Evolutionary conservation across 1,140 invertebrate genomes (phyloP), one percentile per base, ranked within the genome.

Genomic region (Diabrotica undecimpunctata): DNA sequence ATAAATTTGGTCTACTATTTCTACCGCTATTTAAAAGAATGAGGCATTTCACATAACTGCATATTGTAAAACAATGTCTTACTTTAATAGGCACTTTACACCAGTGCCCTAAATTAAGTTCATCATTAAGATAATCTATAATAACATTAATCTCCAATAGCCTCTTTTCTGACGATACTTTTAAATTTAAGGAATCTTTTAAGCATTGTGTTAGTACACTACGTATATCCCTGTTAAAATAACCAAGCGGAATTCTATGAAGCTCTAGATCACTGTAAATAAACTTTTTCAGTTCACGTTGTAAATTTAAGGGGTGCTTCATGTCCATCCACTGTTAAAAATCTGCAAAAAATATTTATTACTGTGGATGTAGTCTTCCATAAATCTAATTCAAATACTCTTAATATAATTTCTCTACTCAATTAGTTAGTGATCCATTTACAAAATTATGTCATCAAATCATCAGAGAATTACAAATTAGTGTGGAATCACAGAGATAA

Each of bases 51-150:
- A 83, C 68, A 41, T 81, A 83, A 65, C 79, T 78, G 7, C 74
- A 77, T 54, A 70, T 56, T 6, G 75, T 75, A 70, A 78, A 83
- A 50, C 77, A 69, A 61, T 73, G 70, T 60, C 79, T 69, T 6
- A 70, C 61, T 46, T 60, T 60, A 55, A 77, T 51, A 7, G 79
- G 72, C 5, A 90, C 85, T 73, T 85, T 79, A 76, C 83, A 85
- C 89, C 78, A 79, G 62, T 76, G 75, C 0, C 78, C 78, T n/a
- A 73, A 74, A 65, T 79, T 78, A 46, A 79, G 68, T 72, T 74
- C 71, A 54, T 79, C 78, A 57, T 79, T 69, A 57, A 79, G 58
- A 66, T 70, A 76, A 62, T 75, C 73, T 57, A 76, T 39, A 54
- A 78, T 63, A 35, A 63, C 68, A 14, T 77, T 70, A 56, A 79